phyloP scores from a whole-genome alignment of 2,888 invertebrate species.

The Andrena haemorrhoa region DNA sequence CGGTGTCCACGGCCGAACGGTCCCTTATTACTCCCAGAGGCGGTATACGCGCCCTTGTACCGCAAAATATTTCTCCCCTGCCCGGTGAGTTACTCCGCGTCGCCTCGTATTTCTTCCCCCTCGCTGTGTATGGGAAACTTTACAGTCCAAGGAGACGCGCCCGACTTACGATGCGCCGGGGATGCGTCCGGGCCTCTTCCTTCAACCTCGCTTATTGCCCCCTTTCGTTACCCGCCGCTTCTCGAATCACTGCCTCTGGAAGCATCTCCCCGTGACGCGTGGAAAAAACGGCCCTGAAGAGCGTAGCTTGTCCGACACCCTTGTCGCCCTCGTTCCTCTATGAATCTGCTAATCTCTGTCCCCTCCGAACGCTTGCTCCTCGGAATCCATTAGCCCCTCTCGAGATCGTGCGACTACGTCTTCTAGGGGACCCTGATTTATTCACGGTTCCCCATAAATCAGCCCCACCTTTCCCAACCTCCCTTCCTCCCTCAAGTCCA shows the following conservation, averaged over 20 bases:
- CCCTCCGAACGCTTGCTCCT: background rate
- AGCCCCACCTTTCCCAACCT: too few relatives aligned
- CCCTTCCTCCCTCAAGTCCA: too few relatives aligned
- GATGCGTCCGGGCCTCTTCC: slow-evolving; percentile 13
- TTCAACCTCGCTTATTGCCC: background rate
- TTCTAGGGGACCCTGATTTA: background rate
- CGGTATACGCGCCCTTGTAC: background rate
- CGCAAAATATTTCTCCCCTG: background rate
- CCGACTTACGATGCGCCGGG: slow-evolving; percentile 20
- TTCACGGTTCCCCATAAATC: too few relatives aligned
- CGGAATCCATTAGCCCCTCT: background rate
- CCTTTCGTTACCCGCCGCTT: background rate
- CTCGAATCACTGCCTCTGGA: background rate
- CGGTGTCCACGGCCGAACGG: background rate
- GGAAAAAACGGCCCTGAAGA: background rate
- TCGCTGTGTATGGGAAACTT: background rate
- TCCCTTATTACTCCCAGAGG: slow-evolving; percentile 6
- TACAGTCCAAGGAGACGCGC: background rate
- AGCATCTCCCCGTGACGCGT: background rate
- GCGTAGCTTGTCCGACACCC: background rate
- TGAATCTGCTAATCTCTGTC: slow-evolving; percentile 18
- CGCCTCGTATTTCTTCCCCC: background rate
- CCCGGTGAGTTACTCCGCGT: slow-evolving; percentile 2
- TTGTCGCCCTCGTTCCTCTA: too few relatives aligned
- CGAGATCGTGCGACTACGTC: background rate